Base-by-base conservation (phyloP, 92 coral and sea anemone species). In the Phenganax stokvisi region DNA sequence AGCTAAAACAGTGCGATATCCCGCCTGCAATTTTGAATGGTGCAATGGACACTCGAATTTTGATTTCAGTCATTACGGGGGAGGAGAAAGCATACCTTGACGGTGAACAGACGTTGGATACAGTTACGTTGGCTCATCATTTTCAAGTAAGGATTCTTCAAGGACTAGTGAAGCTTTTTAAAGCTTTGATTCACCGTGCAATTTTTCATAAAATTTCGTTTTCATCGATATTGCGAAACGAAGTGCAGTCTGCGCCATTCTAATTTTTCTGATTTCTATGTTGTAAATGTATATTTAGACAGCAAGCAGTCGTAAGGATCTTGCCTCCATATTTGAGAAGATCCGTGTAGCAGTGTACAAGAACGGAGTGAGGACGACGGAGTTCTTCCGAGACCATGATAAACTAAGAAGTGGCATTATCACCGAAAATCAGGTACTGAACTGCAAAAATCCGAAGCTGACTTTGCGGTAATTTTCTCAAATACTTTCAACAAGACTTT, bases 381-480 rank as follows among this genome's bases (percentile, higher is more conserved):
- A 96, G 83, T 96, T 96, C 71, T 96, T 96, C 74, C 86, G 87
- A 57, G 98, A 96, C 79, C 98, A 96, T 60, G 98, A 96, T 85
- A 96, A 96, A 77, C 86, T 96, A 47, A 85, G 97, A 76, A 96
- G 98, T 57, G 98, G 98, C 53, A 87, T 90, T 37, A 96, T 96
- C 83, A 96, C 98, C 28, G 98, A 96, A 80, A 96, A 90, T 83
- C 98, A 96, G 96, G 98, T 86, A 74, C 52, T 74, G 0, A 37
- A 37, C 47, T 37, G 47, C 47, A 37, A 37, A 37, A 37, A 5
- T 37, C 47, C 5, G 2, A 37, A 37, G 5, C 47, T 37, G 47
- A 1, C 3, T 37, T 37, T 37, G 47, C 47, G 5, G 47, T 37
- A 37, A 37, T 37, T 37, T 20, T 20, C 25, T 20, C 25, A 20